Conservation (phyloP, 2,888 invertebrate genomes). For the Cylindroiulus punctatus region DNA sequence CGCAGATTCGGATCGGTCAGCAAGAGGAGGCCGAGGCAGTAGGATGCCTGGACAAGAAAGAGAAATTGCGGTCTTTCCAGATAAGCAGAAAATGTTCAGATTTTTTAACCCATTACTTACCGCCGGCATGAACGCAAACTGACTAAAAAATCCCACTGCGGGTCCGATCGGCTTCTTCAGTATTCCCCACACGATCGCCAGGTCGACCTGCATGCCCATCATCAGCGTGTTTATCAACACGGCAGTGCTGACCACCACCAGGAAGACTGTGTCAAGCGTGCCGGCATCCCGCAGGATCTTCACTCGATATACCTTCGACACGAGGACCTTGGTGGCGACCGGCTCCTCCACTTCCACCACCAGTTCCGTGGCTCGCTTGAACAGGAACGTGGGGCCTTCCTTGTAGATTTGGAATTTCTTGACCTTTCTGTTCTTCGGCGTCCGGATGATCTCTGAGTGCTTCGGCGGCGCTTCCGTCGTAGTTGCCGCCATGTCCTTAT, state of each 20-base stretch:
- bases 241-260: slow-evolving; percentile 63
- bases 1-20: slow-evolving; percentile 61
- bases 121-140: slow-evolving; percentile 70
- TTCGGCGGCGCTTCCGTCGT: not conserved
- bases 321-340: not conserved
- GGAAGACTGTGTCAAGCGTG: slow-evolving; percentile 62
- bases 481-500: not conserved
- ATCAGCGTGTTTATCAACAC: slow-evolving; percentile 66
- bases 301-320: slow-evolving; percentile 20
- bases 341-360: not conserved
- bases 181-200: slow-evolving; percentile 65
- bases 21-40: slow-evolving; percentile 59
- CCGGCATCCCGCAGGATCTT: not conserved
- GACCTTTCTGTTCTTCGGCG: not conserved
- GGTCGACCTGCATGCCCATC: slow-evolving; percentile 68
- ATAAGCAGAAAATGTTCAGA: not conserved
- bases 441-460: not conserved
- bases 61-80: not conserved
- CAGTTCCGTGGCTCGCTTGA: not conserved
- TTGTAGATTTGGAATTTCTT: not conserved
- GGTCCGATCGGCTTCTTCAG: slow-evolving; percentile 68
- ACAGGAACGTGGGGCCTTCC: slow-evolving; percentile 27
- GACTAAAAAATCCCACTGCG: slow-evolving; percentile 68
- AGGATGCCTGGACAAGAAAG: slow-evolving; percentile 59
- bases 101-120: slow-evolving; percentile 63